These are phyloP conservation scores for Trachythela sp. DNA, from an alignment of 64 coral and sea anemone species.

Conservation along the genomic window DNA sequence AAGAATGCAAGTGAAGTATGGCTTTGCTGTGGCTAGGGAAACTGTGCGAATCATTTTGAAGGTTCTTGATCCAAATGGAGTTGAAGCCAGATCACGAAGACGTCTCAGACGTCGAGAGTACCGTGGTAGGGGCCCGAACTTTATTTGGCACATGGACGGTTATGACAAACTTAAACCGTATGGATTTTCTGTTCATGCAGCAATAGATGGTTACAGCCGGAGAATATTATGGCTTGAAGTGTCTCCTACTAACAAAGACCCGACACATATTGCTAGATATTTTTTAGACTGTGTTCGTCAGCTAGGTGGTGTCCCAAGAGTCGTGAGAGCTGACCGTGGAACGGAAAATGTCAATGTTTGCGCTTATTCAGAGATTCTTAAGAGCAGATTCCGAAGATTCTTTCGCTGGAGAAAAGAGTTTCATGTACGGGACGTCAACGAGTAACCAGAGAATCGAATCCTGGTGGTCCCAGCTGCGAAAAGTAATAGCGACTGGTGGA, in stretches of 20 bases:
- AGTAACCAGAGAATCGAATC: background rate
- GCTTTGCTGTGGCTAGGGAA: background rate
- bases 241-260: too few species aligned
- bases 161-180: too few species aligned
- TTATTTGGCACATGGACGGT: too few species aligned
- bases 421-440: background rate
- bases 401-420: constrained; percentile 4
- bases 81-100: background rate
- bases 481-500: constrained; percentile 37
- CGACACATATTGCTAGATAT: background rate
- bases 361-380: background rate
- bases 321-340: background rate
- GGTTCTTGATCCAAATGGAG: background rate
- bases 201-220: background rate
- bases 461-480: constrained; percentile 14
- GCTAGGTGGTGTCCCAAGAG: constrained; percentile 10
- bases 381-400: constrained; percentile 19
- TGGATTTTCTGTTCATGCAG: background rate
- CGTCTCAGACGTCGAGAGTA: background rate
- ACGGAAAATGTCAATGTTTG: too few species aligned
- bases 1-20: background rate
- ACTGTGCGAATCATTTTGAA: too few species aligned
- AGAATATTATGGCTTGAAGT: constrained; percentile 13
- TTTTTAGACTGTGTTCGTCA: background rate
- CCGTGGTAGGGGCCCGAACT: background rate